These are phyloP conservation scores for Drosophila hawaiiensis DNA, from an alignment of 2,888 invertebrate genomes.

Conservation along the genomic window DNA sequence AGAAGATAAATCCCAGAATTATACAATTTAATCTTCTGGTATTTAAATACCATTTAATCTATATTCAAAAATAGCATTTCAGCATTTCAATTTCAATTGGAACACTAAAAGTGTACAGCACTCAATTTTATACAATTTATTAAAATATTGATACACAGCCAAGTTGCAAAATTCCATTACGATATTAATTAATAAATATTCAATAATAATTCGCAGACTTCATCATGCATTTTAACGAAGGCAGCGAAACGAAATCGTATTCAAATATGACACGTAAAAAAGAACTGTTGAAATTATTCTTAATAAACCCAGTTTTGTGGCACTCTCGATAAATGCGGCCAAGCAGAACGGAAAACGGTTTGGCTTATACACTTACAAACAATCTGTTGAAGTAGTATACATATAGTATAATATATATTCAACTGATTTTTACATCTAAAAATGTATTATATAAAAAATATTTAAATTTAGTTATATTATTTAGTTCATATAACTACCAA, in stretches of 20 bases:
- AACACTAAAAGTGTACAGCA: constrained; percentile 3
- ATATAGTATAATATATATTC: neutral
- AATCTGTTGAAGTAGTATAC: neutral
- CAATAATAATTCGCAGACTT: constrained; percentile 30
- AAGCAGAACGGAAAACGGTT: neutral
- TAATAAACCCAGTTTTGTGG: constrained; percentile 9
- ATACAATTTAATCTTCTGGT: constrained; percentile 4
- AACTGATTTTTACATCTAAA: neutral
- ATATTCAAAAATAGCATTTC: constrained; percentile 6
- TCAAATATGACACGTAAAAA: constrained; percentile 3
- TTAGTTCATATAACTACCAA: neutral
- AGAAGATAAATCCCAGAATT: constrained; percentile 9
- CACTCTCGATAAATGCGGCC: neutral
- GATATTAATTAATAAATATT: constrained; percentile 38
- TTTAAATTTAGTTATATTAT: neutral
- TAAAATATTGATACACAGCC: constrained; percentile 8
- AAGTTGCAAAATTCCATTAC: constrained; percentile 41
- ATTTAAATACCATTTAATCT: constrained; percentile 30
- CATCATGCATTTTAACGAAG: constrained; percentile 20
- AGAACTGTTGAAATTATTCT: neutral
- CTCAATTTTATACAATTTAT: constrained; percentile 21
- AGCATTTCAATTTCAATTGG: neutral
- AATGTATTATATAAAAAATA: neutral
- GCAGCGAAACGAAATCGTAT: neutral
- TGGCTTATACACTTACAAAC: neutral